These are phyloP conservation scores for Aproaerema taeniolella DNA, from an alignment of 2,888 invertebrate species.

Conservation along the genomic window DNA sequence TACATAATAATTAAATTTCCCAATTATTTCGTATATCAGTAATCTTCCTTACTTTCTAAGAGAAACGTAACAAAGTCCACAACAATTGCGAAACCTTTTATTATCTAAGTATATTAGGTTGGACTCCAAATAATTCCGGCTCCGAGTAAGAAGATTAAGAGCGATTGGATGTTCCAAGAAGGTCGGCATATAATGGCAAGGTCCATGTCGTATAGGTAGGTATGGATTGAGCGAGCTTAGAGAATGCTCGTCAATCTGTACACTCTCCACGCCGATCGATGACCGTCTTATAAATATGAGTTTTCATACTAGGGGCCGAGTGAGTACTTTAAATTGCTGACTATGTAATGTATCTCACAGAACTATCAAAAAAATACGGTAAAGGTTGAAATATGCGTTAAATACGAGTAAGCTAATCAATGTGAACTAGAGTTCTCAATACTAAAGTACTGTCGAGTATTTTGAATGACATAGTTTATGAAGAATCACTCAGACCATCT, in stretches of 20 bases:
- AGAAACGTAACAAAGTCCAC: constrained; percentile 22
- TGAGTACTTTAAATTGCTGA: too few relatives aligned
- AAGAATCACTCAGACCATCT: too few relatives aligned
- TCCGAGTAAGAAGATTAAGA: constrained; percentile 71
- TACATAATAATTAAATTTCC: background rate
- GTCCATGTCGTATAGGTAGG: constrained; percentile 21
- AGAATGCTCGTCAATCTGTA: constrained; percentile 56
- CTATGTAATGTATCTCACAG: too few relatives aligned
- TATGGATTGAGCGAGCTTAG: constrained; percentile 36
- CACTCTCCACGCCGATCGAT: constrained; percentile 50
- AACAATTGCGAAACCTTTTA: constrained; percentile 62
- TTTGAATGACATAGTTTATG: too few relatives aligned
- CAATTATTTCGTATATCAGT: background rate
- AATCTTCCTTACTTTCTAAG: constrained; percentile 8
- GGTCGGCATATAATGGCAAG: constrained; percentile 53
- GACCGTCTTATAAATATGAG: constrained; percentile 24
- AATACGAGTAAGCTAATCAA: too few relatives aligned
- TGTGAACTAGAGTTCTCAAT: too few relatives aligned
- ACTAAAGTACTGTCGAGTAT: too few relatives aligned
- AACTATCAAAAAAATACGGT: too few relatives aligned
- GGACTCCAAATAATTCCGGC: constrained; percentile 65
- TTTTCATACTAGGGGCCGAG: background rate
- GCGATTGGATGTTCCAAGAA: constrained; percentile 71
- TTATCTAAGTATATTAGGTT: constrained; percentile 68
- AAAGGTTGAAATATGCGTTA: too few relatives aligned